Evolutionary conservation across 2,113 vertebrate species (phyloP).

Genomic region (Callipepla californica): DNA sequence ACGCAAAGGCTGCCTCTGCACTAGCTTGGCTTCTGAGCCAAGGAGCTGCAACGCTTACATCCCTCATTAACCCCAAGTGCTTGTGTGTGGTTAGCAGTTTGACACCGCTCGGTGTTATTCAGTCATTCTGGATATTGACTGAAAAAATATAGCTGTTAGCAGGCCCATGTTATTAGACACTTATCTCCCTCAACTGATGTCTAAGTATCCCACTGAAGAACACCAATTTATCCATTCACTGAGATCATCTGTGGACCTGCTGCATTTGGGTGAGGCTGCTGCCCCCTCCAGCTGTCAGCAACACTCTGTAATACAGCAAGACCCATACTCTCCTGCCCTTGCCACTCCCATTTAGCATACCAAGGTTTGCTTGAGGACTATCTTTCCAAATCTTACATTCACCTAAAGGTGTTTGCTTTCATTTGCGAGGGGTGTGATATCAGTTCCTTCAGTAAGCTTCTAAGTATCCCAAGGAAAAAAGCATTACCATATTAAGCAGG

Average conservation of each 20-base stretch:
- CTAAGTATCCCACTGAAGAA: not conserved
- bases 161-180: not conserved
- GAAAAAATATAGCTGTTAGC: not conserved
- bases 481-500: not conserved
- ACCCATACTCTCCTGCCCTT: not conserved
- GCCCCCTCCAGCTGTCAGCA: not conserved
- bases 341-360: rapidly evolving
- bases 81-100: not conserved
- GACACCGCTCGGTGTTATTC: not conserved
- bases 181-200: not conserved
- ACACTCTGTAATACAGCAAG: rapidly evolving
- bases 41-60: not conserved
- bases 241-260: not conserved
- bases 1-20: not conserved
- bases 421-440: not conserved
- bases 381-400: not conserved
- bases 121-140: not conserved
- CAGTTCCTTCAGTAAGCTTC: not conserved
- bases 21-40: not conserved
- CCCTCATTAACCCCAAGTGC: not conserved
- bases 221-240: not conserved
- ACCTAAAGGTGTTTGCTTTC: not conserved
- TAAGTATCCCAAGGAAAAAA: not conserved
- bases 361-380: not conserved
- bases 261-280: not conserved